A percentile compares a stretch with the other conserved stretches of the same genome.
These are phyloP conservation scores for Trochalopteron elliotii DNA, from an alignment of 2,113 vertebrate genomes.

Conservation along the genomic window DNA sequence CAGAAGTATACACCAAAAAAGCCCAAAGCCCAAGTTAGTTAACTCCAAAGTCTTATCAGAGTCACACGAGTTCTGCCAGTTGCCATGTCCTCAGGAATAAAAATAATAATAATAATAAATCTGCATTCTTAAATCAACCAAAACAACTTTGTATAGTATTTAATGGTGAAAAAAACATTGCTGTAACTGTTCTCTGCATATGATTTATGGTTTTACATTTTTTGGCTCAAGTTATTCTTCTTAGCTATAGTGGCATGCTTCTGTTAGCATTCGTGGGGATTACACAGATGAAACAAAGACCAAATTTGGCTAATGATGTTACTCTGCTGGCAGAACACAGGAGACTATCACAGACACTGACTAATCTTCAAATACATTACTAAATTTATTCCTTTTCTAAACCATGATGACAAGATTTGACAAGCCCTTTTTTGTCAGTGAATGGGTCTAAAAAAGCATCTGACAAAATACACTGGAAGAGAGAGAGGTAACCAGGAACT, in stretches of 20 bases:
- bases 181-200: background rate
- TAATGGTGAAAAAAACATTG: background rate
- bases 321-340: background rate
- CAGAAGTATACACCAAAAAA: background rate
- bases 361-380: constrained; percentile 18
- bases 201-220: background rate
- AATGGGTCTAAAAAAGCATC: background rate
- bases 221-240: background rate
- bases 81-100: background rate
- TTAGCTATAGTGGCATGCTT: background rate
- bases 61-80: background rate
- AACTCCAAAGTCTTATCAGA: background rate
- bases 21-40: background rate
- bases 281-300: background rate
- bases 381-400: background rate
- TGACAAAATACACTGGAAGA: constrained; percentile 18
- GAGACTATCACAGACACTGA: background rate
- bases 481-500: background rate
- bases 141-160: background rate
- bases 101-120: too few relatives aligned
- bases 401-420: background rate
- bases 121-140: background rate
- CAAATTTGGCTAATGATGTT: background rate
- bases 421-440: constrained; percentile 16
- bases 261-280: background rate